phyloP scores from a whole-genome alignment of 2,888 invertebrate species.

The Busseola fusca region DNA sequence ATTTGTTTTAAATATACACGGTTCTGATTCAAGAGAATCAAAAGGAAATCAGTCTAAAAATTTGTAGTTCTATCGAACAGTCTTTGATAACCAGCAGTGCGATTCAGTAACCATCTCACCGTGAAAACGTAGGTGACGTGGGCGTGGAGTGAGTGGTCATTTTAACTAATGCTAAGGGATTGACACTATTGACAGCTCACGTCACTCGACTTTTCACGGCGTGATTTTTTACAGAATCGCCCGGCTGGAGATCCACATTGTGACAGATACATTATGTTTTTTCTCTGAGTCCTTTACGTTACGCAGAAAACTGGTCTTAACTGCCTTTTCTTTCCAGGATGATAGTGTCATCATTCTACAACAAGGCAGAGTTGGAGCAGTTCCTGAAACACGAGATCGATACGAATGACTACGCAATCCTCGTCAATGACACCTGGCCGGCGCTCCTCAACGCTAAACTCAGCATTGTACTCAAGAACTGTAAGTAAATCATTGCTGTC shows the following conservation, averaged over 20 bases:
- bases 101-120: too few relatives aligned
- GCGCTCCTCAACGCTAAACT: slow-evolving; percentile 91
- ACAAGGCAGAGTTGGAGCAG: slow-evolving; percentile 95
- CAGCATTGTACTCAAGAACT: slow-evolving; percentile 91
- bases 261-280: background rate
- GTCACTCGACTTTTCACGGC: too few relatives aligned
- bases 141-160: too few relatives aligned
- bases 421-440: slow-evolving; percentile 92
- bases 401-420: slow-evolving; percentile 91
- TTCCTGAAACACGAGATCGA: slow-evolving; percentile 92
- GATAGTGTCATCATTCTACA: slow-evolving; percentile 95
- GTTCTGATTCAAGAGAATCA: too few relatives aligned
- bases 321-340: slow-evolving; percentile 87
- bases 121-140: too few relatives aligned
- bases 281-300: background rate
- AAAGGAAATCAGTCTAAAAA: background rate
- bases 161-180: too few relatives aligned
- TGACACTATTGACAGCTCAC: too few relatives aligned
- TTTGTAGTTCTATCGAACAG: background rate
- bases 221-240: too few relatives aligned
- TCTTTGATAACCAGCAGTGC: too few relatives aligned
- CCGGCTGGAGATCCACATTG: background rate
- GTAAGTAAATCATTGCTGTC: too few relatives aligned
- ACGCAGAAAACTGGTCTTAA: background rate
- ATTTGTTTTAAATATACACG: too few relatives aligned